Evolutionary conservation across 1,140 invertebrate genomes (phyloP).

Genomic region (Arion vulgaris): DNA sequence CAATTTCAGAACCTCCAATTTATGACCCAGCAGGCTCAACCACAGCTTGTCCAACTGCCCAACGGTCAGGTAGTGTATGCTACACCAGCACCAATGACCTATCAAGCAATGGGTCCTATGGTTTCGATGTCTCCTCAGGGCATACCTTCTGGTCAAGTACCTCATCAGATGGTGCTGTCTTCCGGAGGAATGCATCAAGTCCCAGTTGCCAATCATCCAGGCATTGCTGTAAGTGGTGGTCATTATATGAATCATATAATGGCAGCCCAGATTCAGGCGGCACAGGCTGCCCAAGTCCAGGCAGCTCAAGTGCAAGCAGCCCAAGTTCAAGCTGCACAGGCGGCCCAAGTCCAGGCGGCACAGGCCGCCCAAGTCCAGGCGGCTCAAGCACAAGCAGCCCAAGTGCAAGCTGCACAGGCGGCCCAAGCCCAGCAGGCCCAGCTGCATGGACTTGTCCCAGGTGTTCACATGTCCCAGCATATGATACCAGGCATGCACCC

Average conservation of each 20-base stretch:
- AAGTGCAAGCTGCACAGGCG: slow-evolving; percentile 32
- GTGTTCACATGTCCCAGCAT: slow-evolving; percentile 28
- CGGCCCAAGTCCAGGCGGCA: slow-evolving; percentile 33
- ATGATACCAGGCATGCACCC: slow-evolving; percentile 21
- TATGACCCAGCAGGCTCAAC: slow-evolving; percentile 25
- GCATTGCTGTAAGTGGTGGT: background rate
- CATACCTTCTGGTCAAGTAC: background rate
- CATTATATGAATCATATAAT: slow-evolving; percentile 24
- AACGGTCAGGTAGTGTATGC: slow-evolving; percentile 31
- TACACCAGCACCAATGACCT: slow-evolving; percentile 30
- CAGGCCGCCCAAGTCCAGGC: slow-evolving; percentile 39
- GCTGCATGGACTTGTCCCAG: slow-evolving; percentile 26
- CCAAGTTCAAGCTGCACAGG: background rate
- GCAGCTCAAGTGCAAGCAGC: slow-evolving; percentile 37
- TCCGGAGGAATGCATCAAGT: background rate
- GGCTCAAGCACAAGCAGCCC: slow-evolving; percentile 40
- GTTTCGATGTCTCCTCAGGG: slow-evolving; percentile 43
- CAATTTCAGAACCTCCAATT: slow-evolving; percentile 21
- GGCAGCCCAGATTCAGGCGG: slow-evolving; percentile 38
- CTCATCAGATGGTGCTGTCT: background rate
- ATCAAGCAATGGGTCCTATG: slow-evolving; percentile 43
- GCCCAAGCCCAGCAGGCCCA: slow-evolving; percentile 25
- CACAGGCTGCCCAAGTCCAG: slow-evolving; percentile 40
- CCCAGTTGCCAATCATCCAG: background rate
- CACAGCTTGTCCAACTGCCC: slow-evolving; percentile 22